These are phyloP conservation scores for Scomberomorus guttatus DNA, from an alignment of 2,797 vertebrate genomes.

Conservation along the genomic window DNA sequence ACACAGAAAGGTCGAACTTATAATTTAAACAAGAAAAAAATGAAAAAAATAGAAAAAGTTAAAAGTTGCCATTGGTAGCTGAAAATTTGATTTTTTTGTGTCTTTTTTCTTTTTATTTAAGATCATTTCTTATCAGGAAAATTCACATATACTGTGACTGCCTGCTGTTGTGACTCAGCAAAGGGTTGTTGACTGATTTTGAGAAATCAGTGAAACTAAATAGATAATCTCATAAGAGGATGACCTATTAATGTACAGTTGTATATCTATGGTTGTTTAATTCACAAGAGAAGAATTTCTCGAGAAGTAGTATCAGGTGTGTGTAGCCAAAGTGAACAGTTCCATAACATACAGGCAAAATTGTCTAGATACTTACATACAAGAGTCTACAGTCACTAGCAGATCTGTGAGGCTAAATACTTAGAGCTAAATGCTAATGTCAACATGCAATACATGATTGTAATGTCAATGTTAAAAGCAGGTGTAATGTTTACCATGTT, in stretches of 20 bases:
- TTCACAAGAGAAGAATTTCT: not conserved
- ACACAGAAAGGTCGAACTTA: no score
- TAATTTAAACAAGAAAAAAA: no score
- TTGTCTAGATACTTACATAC: no score
- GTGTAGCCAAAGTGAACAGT: not conserved
- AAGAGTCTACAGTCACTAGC: no score
- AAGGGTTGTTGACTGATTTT: conserved; percentile 25
- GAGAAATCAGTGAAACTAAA: not conserved
- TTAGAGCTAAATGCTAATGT: not conserved
- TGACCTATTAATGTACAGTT: conserved; percentile 5
- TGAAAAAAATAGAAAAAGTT: no score
- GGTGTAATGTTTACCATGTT: not conserved
- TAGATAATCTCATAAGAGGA: not conserved
- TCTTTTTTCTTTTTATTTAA: conserved; percentile 12
- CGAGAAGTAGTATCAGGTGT: not conserved
- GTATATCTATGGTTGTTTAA: not conserved
- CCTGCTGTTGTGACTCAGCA: not conserved
- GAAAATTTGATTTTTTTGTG: no score
- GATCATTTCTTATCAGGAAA: conserved; percentile 19
- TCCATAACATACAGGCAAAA: not conserved
- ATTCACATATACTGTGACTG: conserved; percentile 14
- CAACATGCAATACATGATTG: not conserved
- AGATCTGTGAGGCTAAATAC: no score
- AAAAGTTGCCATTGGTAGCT: no score
- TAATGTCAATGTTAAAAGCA: not conserved